Base-by-base conservation (phyloP, 1,140 invertebrate species). In the Saccostrea echinata region DNA sequence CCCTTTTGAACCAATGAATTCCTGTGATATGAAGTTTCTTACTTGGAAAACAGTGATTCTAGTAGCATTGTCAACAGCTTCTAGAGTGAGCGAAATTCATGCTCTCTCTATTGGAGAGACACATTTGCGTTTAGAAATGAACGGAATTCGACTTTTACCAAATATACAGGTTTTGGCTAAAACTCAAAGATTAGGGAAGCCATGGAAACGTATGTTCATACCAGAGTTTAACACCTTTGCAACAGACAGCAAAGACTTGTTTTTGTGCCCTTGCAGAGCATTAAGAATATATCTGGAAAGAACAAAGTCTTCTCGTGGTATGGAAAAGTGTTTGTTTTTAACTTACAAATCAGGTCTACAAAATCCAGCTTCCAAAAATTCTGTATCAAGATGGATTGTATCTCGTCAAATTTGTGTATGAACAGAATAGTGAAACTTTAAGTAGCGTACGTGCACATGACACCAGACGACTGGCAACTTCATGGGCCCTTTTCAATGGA, bases 311-410 rank as follows among this genome's bases (percentile, higher is more conserved):
- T n/a, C n/a, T n/a, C n/a, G n/a, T n/a, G n/a, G n/a, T n/a, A n/a
- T n/a, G n/a, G n/a, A n/a, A n/a, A n/a, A n/a, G n/a, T n/a, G n/a
- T n/a, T n/a, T n/a, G n/a, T n/a, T n/a, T n/a, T n/a, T n/a, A n/a
- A n/a, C n/a, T n/a, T n/a, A n/a, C n/a, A n/a, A n/a, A n/a, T n/a
- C n/a, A n/a, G n/a, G n/a, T n/a, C n/a, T n/a, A n/a, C n/a, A n/a
- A n/a, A n/a, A n/a, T n/a, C n/a, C n/a, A n/a, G n/a, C n/a, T n/a
- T n/a, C n/a, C n/a, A n/a, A n/a, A n/a, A n/a, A n/a, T n/a, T n/a
- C n/a, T n/a, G n/a, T n/a, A n/a, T n/a, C n/a, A n/a, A 82, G 83
- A 55, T 84, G 83, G 83, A 84, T 84, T 84, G 83, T 84, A 16
- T 84, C 82, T 84, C 6, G 51, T 84, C 1, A 53, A 57, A 57